Evolutionary conservation across 2,113 vertebrate genomes (phyloP).

Genomic region (Serinus canaria): DNA sequence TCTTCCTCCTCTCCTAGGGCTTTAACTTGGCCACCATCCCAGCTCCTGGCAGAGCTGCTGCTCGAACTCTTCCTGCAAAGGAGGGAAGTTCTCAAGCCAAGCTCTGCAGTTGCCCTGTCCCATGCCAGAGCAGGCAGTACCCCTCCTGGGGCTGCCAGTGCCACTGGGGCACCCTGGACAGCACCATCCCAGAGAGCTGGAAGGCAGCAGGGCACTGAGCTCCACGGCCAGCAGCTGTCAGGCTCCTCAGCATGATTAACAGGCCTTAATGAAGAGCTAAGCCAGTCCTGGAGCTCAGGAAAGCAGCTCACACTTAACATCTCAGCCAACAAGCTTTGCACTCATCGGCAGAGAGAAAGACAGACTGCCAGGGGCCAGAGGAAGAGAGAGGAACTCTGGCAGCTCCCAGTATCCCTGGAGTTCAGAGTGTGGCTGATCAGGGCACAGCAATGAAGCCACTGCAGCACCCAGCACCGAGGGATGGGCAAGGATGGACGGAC

Average conservation of each 20-base stretch:
- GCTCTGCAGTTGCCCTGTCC: neutral
- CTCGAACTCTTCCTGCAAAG: accelerated
- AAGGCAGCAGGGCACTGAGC: neutral
- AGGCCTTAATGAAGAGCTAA: neutral
- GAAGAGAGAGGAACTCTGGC: neutral
- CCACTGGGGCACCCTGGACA: accelerated
- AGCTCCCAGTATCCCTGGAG: neutral
- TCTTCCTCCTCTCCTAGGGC: neutral
- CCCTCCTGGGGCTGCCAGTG: accelerated
- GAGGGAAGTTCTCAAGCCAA: neutral
- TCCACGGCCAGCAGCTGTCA: neutral
- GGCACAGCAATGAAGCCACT: neutral
- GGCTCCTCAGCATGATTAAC: neutral
- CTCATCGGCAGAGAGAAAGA: neutral
- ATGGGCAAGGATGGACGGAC: accelerated
- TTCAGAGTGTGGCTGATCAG: neutral
- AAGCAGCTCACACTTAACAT: neutral
- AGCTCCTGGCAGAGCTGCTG: neutral
- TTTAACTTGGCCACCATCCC: neutral
- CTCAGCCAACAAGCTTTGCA: neutral
- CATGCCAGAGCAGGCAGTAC: neutral
- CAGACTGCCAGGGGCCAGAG: neutral
- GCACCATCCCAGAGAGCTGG: accelerated
- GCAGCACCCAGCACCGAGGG: accelerated
- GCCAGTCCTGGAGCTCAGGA: neutral